Base-by-base conservation (phyloP, 2,797 vertebrate genomes). In the Zalophus californianus region DNA sequence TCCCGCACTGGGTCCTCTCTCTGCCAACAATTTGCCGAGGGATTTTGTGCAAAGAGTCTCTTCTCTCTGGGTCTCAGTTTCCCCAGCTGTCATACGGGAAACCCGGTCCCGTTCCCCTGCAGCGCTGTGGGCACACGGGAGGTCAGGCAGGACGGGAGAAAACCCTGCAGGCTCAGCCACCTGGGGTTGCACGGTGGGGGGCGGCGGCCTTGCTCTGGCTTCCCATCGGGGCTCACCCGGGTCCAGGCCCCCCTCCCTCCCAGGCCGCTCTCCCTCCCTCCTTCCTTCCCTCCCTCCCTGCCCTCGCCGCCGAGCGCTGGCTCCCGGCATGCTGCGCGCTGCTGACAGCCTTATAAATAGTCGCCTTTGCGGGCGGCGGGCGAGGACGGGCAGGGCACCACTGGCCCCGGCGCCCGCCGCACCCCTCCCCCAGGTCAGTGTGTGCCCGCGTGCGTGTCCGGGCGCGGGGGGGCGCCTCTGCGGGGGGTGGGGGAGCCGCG, bases 291-390 rank as follows among this genome's bases (percentile, higher is more conserved):
- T 94, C 78, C 56, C 92, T 66, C 87, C 91, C 88, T 91, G 83
- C 96, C 94, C 29, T n/a, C 38, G 0, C 78, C 48, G 95, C 78
- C 48, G 95, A 97, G 94, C 87, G 97, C 97, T 66, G 68, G 78
- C 96, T 98, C 98, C 98, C 98, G 35, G 98, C 98, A 98, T 98
- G 98, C 98, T 73, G 7, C 79, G 98, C 98, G 97, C 87, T 13
- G 94, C 94, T 97, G 96, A 95, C 98, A 98, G 97, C 98, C 91
- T 96, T 98, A 98, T 98, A 98, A 98, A 98, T 98, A 98, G 98
- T 68, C 96, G 97, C 97, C 98, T 94, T 96, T 96, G 97, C 98
- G 21, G 97, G 97, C 96, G 52, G 92, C 95, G n/a, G 91, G 92
- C 80, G 92, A 98, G 91, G 85, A 98, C 98, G 15, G 86, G 97